Conservation (phyloP, 2,888 invertebrate genomes). For the Erebia aethiops region DNA sequence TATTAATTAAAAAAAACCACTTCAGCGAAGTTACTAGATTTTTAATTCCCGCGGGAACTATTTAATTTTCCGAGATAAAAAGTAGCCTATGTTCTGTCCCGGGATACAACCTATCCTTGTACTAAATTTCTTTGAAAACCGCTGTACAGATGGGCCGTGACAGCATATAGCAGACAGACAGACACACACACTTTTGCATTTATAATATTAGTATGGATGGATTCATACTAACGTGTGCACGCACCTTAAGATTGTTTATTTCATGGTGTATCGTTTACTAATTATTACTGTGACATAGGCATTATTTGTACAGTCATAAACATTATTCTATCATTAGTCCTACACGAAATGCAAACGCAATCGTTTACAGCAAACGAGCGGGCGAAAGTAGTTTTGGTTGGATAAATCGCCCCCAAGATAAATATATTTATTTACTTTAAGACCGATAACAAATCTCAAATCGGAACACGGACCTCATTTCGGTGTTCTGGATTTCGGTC, state of each 20-base stretch:
- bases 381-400: conserved; percentile 7
- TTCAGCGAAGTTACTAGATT: too few relatives aligned
- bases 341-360: not conserved
- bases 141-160: too few relatives aligned
- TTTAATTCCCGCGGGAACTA: too few relatives aligned
- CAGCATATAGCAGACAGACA: too few relatives aligned
- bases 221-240: not conserved
- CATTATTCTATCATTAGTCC: not conserved
- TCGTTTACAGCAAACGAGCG: not conserved
- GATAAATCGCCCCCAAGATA: conserved; percentile 11
- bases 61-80: too few relatives aligned
- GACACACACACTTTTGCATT: too few relatives aligned
- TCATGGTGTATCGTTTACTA: not conserved
- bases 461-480: conserved; percentile 27
- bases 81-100: too few relatives aligned
- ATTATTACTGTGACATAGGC: not conserved
- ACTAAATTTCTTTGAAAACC: too few relatives aligned
- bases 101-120: too few relatives aligned
- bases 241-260: not conserved
- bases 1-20: too few relatives aligned
- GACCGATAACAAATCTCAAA: conserved; percentile 26
- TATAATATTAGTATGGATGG: too few relatives aligned
- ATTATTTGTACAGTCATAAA: not conserved
- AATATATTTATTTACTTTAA: conserved; percentile 23
- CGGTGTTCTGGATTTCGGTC: conserved; percentile 44